Evolutionary conservation across 2,888 invertebrate genomes (phyloP), one percentile per base, ranked within the genome.

Genomic region (Diplolepis rosae): DNA sequence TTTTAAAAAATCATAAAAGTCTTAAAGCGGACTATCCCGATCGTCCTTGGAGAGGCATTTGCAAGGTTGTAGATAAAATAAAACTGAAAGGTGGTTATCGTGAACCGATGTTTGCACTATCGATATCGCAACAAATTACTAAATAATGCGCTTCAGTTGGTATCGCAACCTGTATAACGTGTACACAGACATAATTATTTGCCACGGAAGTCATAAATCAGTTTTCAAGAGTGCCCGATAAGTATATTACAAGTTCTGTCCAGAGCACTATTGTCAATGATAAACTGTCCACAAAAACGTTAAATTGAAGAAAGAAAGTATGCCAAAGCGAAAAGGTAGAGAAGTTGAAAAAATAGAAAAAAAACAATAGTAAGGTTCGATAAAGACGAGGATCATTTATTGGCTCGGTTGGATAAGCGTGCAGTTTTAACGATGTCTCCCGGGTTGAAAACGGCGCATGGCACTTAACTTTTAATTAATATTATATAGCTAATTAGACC

Each of bases 401-500:
- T 39, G 39, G 39, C 39, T 61, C n/a, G 35, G 39, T 61, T 61
- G 61, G 61, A 61, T 61, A 61, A 61, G 61, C 39, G 61, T 61
- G 22, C 35, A 35, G 39, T 61, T 61, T 61, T 61, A 61, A 61
- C 61, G 39, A 61, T 61, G 61, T 61, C 61, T 61, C 61, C n/a
- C 61, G 24, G 80, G 82, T 81, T 82, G 81, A 82, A 83, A 83
- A 82, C 81, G 79, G 79, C 79, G 79, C 75, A 79, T 71, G 79
- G 83, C 83, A 84, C 85, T 87, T 87, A 87, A 87, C 86, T 87
- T 88, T 87, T 88, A 88, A 89, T 89, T 88, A 88, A 88, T 88
- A 88, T 87, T 88, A 88, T 88, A 88, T 86, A 87, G 87, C 87
- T 88, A 88, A 89, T 89, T 88, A 89, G 88, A 84, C 86, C 80